Percentiles rank a stretch among this genome's conserved stretches.
phyloP scores from a whole-genome alignment of 1,140 invertebrate species.

The Macrobrachium nipponense region DNA sequence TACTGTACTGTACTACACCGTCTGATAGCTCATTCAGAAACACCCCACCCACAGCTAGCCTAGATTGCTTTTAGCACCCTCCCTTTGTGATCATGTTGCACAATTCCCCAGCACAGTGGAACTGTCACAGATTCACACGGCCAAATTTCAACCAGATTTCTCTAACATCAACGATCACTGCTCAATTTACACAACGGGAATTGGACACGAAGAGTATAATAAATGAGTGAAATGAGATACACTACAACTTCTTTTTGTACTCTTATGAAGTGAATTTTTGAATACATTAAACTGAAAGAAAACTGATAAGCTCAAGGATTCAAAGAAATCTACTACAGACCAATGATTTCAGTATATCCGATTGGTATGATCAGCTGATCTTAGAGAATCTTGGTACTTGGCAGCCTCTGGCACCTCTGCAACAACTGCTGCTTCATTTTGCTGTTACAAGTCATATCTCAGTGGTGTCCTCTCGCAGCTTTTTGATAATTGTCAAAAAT shows the following conservation, averaged over 20 bases:
- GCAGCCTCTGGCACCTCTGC: constrained; percentile 53
- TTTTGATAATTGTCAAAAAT: neutral
- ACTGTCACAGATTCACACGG: constrained; percentile 58
- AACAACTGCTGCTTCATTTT: constrained; percentile 22
- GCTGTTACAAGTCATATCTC: constrained; percentile 19
- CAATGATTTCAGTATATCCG: too few relatives aligned
- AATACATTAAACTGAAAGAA: too few relatives aligned
- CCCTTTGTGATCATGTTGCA: constrained; percentile 57
- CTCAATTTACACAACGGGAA: neutral
- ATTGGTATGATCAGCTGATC: constrained; percentile 18
- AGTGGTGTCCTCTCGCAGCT: neutral
- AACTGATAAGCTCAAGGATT: too few relatives aligned
- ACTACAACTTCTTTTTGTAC: neutral
- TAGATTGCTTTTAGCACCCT: constrained; percentile 18
- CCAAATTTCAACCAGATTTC: constrained; percentile 54
- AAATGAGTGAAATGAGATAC: too few relatives aligned
- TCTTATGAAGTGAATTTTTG: neutral
- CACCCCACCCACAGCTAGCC: constrained; percentile 17
- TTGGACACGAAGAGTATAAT: too few relatives aligned
- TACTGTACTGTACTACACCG: too few relatives aligned
- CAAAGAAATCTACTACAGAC: too few relatives aligned
- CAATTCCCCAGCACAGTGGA: constrained; percentile 58
- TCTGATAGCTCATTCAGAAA: too few relatives aligned
- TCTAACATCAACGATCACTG: constrained; percentile 49
- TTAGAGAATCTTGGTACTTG: constrained; percentile 54